Percentiles rank a stretch among this genome's conserved stretches.
Evolutionary conservation across 2,113 vertebrate species (phyloP).

Genomic region (Nothocercus nigrocapillus): DNA sequence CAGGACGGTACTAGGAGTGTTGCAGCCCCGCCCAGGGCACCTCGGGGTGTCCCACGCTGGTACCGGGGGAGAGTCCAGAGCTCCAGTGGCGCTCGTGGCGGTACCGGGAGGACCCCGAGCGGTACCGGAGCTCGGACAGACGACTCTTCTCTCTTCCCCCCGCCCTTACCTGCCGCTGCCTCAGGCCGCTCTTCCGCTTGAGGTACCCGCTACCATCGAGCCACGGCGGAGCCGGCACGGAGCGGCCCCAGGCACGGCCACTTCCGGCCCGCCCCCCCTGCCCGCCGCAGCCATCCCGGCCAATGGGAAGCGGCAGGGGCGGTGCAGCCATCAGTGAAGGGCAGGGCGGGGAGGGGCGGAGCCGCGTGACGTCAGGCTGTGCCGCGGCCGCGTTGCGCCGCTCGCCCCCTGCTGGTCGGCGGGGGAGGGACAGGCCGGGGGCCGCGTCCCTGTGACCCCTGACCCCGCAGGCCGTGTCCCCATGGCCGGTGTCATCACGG

Average conservation of each 20-base stretch:
- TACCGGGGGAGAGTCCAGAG: too few relatives aligned
- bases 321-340: rapidly evolving
- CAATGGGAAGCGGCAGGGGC: rapidly evolving
- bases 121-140: too few relatives aligned
- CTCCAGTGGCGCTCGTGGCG: too few relatives aligned
- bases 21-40: too few relatives aligned
- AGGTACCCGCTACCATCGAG: background rate
- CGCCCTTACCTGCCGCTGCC: background rate
- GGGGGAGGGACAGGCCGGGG: too few relatives aligned
- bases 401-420: rapidly evolving
- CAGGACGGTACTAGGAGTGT: too few relatives aligned
- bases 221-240: rapidly evolving
- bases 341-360: rapidly evolving
- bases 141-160: too few relatives aligned
- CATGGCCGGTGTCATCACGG: too few relatives aligned
- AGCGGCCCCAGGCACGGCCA: background rate
- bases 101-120: too few relatives aligned
- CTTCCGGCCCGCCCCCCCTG: background rate
- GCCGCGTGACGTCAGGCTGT: rapidly evolving
- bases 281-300: background rate
- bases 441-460: too few relatives aligned
- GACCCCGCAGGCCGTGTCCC: too few relatives aligned
- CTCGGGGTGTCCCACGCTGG: too few relatives aligned
- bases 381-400: rapidly evolving
- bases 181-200: background rate